These are phyloP conservation scores for Rhynchotus rufescens DNA, from an alignment of 2,797 vertebrate genomes.

Conservation along the genomic window DNA sequence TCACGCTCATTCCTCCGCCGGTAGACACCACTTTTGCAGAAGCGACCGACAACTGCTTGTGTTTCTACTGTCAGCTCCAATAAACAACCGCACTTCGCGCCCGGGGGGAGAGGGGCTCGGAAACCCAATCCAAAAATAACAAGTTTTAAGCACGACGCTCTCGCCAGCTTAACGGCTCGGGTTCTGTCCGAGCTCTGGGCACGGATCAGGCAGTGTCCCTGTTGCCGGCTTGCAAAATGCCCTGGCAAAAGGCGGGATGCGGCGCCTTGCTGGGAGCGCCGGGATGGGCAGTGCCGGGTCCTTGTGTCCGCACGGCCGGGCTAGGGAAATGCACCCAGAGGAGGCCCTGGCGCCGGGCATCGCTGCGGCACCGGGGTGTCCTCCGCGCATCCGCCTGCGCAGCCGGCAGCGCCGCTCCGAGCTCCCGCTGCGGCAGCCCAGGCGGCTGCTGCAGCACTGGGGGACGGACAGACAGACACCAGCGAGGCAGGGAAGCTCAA, in stretches of 20 bases:
- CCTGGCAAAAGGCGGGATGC: constrained; percentile 30
- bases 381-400: no score
- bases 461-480: not conserved
- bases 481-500: not conserved
- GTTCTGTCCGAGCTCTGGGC: not conserved
- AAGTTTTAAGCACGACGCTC: not conserved
- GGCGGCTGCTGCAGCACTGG: not conserved
- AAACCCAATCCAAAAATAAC: constrained; percentile 16
- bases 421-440: no score
- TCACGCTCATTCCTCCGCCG: constrained; percentile 20
- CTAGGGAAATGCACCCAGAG: no score
- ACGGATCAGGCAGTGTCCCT: not conserved
- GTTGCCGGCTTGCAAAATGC: constrained; percentile 42
- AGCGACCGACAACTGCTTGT: constrained; percentile 36
- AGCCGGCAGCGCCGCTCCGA: no score
- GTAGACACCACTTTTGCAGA: constrained; percentile 41
- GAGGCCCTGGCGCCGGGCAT: no score
- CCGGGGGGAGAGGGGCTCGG: not conserved
- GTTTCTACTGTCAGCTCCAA: constrained; percentile 61
- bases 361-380: no score
- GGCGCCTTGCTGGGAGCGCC: constrained; percentile 52
- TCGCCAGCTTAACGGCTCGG: not conserved
- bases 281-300: accelerated
- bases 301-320: no score
- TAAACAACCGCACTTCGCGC: constrained; percentile 2